A percentile compares a stretch with the other conserved stretches of the same genome.
Evolutionary conservation across 2,113 vertebrate species (phyloP).

Genomic region (Picathartes gymnocephalus): DNA sequence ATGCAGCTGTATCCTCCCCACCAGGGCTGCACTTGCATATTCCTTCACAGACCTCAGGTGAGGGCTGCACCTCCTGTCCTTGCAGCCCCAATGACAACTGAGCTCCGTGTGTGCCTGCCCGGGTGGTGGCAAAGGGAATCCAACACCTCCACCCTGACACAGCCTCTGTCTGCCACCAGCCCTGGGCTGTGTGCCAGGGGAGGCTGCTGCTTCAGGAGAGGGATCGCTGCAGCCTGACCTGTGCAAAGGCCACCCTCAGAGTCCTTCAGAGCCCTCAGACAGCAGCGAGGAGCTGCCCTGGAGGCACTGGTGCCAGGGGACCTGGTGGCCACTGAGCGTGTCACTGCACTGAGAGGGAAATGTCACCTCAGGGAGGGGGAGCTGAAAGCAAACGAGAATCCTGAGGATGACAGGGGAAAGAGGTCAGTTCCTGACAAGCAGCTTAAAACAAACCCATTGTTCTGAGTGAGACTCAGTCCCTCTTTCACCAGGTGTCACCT

Average conservation of each 20-base stretch:
- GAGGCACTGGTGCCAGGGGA: background rate
- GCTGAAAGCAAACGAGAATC: background rate
- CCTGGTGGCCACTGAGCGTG: background rate
- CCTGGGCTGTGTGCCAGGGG: background rate
- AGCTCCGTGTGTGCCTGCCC: background rate
- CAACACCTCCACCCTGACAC: accelerated
- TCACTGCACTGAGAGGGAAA: background rate
- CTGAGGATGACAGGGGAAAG: background rate
- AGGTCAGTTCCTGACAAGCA: slow-evolving; percentile 4
- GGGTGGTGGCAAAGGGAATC: background rate
- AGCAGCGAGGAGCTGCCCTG: background rate
- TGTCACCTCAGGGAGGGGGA: background rate
- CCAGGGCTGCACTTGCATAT: background rate
- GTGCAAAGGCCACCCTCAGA: background rate
- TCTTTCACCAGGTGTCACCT: background rate
- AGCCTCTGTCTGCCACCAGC: background rate
- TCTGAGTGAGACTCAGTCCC: background rate
- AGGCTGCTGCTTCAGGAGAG: background rate
- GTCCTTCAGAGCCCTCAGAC: background rate
- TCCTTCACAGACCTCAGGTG: background rate
- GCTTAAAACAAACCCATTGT: slow-evolving; percentile 13
- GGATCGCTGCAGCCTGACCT: background rate
- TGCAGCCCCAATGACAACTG: background rate
- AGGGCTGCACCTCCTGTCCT: background rate
- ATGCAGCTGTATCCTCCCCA: slow-evolving; percentile 63